Percentiles rank a stretch among this genome's conserved stretches.
Conservation (phyloP, 2,113 vertebrate genomes). For the Pithys albifrons region DNA sequence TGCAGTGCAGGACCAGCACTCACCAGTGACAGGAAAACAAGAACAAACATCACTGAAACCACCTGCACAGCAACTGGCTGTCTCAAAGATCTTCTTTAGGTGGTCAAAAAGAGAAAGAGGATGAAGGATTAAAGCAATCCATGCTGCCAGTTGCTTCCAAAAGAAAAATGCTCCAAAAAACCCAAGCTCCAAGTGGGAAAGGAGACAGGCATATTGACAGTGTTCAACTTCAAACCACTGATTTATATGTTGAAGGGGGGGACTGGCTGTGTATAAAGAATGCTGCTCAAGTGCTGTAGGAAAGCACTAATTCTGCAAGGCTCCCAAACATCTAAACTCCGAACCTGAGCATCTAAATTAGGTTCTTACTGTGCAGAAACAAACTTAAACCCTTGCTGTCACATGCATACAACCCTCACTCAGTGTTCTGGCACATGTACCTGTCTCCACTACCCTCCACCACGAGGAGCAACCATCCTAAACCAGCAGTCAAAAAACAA, state of each 20-base stretch:
- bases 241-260: not conserved
- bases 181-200: not conserved
- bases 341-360: not conserved
- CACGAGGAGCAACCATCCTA: not conserved
- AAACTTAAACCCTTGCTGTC: not conserved
- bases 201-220: not conserved
- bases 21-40: not conserved
- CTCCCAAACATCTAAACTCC: not conserved
- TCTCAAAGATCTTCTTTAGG: not conserved
- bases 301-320: not conserved
- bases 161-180: not conserved
- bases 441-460: not conserved
- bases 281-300: not conserved
- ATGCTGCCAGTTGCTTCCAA: not conserved
- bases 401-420: not conserved
- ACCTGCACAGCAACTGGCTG: not conserved
- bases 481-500: not conserved
- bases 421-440: not conserved
- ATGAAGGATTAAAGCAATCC: not conserved
- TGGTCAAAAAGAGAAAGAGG: not conserved
- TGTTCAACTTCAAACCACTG: not conserved
- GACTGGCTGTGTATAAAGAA: not conserved
- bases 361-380: not conserved
- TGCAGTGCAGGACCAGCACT: not conserved
- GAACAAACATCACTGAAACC: not conserved